Conservation (phyloP, 2,888 invertebrate species). For the Leptinotarsa haldemani region DNA sequence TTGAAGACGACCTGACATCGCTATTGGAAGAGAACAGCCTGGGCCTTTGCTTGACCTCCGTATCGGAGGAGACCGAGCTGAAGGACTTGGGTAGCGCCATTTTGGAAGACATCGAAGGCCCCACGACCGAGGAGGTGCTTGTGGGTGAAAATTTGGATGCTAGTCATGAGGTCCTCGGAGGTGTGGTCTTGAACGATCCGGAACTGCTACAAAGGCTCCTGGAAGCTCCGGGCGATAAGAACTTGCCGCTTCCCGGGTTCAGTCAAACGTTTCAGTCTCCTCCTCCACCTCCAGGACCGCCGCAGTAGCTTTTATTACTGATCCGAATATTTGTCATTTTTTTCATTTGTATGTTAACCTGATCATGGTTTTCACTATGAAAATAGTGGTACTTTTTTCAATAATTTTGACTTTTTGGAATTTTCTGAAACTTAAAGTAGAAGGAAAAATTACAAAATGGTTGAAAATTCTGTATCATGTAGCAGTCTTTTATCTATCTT, state of each 20-base stretch:
- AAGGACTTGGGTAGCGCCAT: slow-evolving; percentile 51
- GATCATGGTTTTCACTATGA: background rate
- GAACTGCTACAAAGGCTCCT: slow-evolving; percentile 56
- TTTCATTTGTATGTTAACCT: background rate
- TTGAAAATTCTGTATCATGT: too few species aligned
- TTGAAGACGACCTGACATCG: slow-evolving; percentile 49
- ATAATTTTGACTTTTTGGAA: too few species aligned
- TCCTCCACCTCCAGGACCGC: slow-evolving; percentile 35
- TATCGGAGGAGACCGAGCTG: slow-evolving; percentile 55
- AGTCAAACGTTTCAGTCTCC: slow-evolving; percentile 67
- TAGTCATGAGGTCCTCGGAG: slow-evolving; percentile 42
- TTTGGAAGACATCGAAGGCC: slow-evolving; percentile 37
- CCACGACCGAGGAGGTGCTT: slow-evolving; percentile 32
- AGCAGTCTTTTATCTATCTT: too few species aligned
- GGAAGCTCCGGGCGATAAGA: slow-evolving; percentile 59
- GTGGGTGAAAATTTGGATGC: slow-evolving; percentile 43
- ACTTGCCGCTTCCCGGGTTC: slow-evolving; percentile 66
- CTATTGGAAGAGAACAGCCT: slow-evolving; percentile 41
- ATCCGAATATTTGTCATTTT: slow-evolving; percentile 6
- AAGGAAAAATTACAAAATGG: too few species aligned
- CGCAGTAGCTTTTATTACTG: background rate
- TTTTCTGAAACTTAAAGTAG: too few species aligned
- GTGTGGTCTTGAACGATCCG: slow-evolving; percentile 54
- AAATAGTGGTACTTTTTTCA: too few species aligned
- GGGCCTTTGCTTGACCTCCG: slow-evolving; percentile 51